Evolutionary conservation across 2,888 invertebrate genomes (phyloP), one percentile per base, ranked within the genome.

Genomic region (Calliphora vomitoria): DNA sequence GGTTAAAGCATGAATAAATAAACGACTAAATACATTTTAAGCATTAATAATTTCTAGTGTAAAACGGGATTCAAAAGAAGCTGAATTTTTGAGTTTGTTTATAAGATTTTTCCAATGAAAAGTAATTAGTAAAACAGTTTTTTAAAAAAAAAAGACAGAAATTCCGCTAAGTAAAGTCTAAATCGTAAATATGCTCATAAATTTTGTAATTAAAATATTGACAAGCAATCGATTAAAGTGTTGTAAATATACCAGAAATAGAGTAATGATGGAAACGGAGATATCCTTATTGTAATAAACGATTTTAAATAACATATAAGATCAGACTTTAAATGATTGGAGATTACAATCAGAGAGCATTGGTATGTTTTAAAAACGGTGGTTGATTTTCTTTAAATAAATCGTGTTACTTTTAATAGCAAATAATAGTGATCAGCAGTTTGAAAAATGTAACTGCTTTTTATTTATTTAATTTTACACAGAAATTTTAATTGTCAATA

Each of bases 1-100:
- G 20, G 35, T 8, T 62, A 55, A 82, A 38, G 66, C 25, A 69
- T 75, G 35, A 68, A 68, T 68, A 47, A 71, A 44, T 76, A 60
- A 74, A 68, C n/a, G 11, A 47, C 55, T 53, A 4, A 41, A 74
- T 38, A 41, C 18, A 58, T 35, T 68, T 68, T 66, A 44, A 15
- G 13, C 50, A 75, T 60, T 62, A 69, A 53, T 53, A 62, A 38
- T 31, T 76, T 69, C 72, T 53, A 64, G 53, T n/a, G 41, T 41
- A 44, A 72, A 72, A 55, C n/a, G 18, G n/a, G 44, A 1, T 15
- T 35, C 18, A 47, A 62, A 47, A 20, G 41, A 66, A 44, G 44
- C 66, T 11, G 5, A 20, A 18, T 20, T 69, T 38, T 38, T 38
- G 4, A 38, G 20, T 53, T 71, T 35, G 18, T 55, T 53, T 13